phyloP scores from a whole-genome alignment of 1,140 invertebrate species.

The Papilio glaucus region DNA sequence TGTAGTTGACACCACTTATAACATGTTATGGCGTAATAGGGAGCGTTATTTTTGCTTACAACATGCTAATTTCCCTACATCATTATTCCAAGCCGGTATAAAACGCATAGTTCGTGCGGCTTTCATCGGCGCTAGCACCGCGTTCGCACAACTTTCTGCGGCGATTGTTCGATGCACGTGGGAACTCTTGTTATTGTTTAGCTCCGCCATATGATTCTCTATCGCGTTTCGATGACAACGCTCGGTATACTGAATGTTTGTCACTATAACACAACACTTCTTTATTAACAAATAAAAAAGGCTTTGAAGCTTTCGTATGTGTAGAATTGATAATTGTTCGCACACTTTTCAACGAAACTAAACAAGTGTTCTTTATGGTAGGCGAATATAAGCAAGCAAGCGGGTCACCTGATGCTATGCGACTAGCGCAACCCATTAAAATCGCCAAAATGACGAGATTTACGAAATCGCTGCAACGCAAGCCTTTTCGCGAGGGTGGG shows the following conservation, averaged over 20 bases:
- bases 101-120: conserved; percentile 28
- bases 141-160: conserved; percentile 63
- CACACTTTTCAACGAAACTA: background rate
- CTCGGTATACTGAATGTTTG: background rate
- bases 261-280: background rate
- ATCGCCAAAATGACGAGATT: too few species aligned
- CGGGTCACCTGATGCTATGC: too few species aligned
- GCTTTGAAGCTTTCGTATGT: background rate
- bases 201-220: conserved; percentile 48
- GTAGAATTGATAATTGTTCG: background rate
- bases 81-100: background rate
- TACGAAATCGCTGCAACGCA: too few species aligned
- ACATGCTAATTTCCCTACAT: background rate
- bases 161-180: conserved; percentile 55
- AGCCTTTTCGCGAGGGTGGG: too few species aligned
- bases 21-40: too few species aligned
- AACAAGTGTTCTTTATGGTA: too few species aligned
- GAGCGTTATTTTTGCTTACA: background rate
- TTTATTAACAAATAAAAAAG: background rate
- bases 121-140: conserved; percentile 34
- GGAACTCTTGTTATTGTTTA: conserved; percentile 58
- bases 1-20: too few species aligned
- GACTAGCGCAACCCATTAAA: too few species aligned
- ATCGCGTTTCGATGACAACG: conserved; percentile 28
- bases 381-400: too few species aligned